A percentile compares a stretch with the other conserved stretches of the same genome.
Evolutionary conservation across 2,113 vertebrate species (phyloP).

Genomic region (Colius striatus): DNA sequence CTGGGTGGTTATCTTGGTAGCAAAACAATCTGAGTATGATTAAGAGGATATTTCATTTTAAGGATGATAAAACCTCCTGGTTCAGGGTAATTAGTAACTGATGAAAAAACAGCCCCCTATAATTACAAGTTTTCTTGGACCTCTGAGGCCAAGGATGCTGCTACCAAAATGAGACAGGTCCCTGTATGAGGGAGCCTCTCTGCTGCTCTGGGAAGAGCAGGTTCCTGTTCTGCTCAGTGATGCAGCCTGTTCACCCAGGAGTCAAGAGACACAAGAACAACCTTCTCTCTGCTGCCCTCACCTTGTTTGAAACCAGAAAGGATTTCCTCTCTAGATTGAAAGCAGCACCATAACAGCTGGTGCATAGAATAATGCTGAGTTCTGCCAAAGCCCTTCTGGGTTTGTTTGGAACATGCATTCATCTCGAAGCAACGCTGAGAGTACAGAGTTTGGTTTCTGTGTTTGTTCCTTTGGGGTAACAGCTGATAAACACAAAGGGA

Average conservation of each 20-base stretch:
- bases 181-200: background rate
- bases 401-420: background rate
- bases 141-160: background rate
- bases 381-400: background rate
- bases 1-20: background rate
- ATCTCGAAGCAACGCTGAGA: background rate
- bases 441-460: background rate
- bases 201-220: background rate
- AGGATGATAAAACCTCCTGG: background rate
- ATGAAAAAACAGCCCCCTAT: background rate
- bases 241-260: background rate
- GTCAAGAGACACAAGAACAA: background rate
- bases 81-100: background rate
- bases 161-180: background rate
- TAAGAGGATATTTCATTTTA: background rate
- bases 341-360: background rate
- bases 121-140: background rate
- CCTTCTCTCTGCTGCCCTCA: conserved; percentile 5
- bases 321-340: conserved; percentile 48
- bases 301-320: conserved; percentile 1
- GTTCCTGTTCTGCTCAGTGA: background rate
- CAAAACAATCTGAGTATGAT: background rate
- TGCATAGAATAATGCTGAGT: background rate
- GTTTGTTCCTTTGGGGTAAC: background rate
- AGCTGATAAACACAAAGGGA: background rate